Base-by-base conservation (phyloP, 1,140 invertebrate genomes). In the Pogonognathellus flavescens region DNA sequence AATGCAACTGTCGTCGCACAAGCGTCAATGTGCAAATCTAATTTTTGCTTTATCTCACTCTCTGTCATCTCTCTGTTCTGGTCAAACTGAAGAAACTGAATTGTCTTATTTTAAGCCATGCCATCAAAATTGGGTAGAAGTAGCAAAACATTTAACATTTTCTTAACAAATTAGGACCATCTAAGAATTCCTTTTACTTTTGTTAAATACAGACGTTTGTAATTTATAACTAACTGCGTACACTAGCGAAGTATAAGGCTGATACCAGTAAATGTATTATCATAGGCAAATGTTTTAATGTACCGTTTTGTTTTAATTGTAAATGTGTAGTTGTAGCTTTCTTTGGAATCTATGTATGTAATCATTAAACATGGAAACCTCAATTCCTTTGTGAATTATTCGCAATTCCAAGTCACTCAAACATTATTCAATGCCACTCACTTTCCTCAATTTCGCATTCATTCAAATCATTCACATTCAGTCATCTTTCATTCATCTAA, bases 211-310 rank as follows among this genome's bases (percentile, higher is more conserved):
- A 49, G 25, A 49, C 41, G 41, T 49, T 31, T 76, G 70, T 76
- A 76, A 70, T 31, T 70, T 70, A 76, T 41, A 66, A 13, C 41
- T 41, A 66, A 13, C 41, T 49, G 41, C 49, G 70, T 76, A 76
- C 70, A 76, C 70, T 50, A 50, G 70, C 70, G 31, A 76, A 76
- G 70, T 76, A 76, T 49, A 76, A 76, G 70, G 70, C 70, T 76
- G 70, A 76, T 76, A 76, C 70, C 70, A 76, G 16, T 49, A 76
- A 49, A 49, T 76, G 70, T 76, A 76, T 76, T 76, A 76, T 49
- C 31, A 76, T 76, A 76, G 70, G 41, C 31, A 76, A 76, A n/a
- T 76, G 70, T 76, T 76, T 76, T 76, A 76, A 76, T 41, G 13
- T n/a, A 76, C 31, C 9, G 70, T 76, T 31, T 76, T 76, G 70